Conservation (phyloP, 92 coral and sea anemone genomes). For the Porites evermanni region DNA sequence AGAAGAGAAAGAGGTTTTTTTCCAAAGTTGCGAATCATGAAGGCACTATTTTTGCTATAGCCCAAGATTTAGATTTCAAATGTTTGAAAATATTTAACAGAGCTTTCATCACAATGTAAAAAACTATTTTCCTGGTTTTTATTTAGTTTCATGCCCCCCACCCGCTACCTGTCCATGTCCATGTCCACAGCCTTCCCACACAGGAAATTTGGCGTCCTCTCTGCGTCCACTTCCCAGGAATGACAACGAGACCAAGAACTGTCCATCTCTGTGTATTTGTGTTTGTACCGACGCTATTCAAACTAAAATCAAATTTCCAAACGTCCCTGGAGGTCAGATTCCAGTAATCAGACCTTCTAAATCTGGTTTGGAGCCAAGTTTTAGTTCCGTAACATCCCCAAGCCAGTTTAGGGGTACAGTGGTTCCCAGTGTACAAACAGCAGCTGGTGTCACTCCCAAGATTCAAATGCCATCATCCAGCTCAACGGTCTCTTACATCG, state of each 20-base stretch:
- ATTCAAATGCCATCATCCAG: neutral
- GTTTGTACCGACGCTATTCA: conserved; percentile 11
- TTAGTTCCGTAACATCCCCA: neutral
- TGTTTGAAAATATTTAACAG: too few relatives aligned
- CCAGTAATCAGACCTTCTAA: neutral
- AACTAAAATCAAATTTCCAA: neutral
- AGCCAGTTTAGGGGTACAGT: neutral
- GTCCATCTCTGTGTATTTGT: conserved; percentile 23
- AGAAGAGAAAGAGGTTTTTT: too few relatives aligned
- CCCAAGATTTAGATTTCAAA: too few relatives aligned
- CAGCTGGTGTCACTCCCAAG: conserved; percentile 16
- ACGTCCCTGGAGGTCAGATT: neutral
- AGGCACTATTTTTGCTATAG: too few relatives aligned
- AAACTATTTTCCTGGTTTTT: too few relatives aligned
- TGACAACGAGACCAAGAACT: neutral
- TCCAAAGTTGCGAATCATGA: too few relatives aligned
- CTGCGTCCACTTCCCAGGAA: conserved; percentile 14
- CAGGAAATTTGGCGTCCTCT: neutral
- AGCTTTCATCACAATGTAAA: too few relatives aligned
- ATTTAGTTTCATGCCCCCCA: conserved; percentile 13
- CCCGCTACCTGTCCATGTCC: conserved; percentile 41
- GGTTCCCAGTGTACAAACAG: neutral
- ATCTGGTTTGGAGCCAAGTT: neutral
- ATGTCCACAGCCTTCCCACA: conserved; percentile 24
- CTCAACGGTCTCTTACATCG: neutral